These are phyloP conservation scores for Aurelia sp. DNA, from an alignment of 30 jellyfish, hydroid and myxozoan species.

Conservation along the genomic window DNA sequence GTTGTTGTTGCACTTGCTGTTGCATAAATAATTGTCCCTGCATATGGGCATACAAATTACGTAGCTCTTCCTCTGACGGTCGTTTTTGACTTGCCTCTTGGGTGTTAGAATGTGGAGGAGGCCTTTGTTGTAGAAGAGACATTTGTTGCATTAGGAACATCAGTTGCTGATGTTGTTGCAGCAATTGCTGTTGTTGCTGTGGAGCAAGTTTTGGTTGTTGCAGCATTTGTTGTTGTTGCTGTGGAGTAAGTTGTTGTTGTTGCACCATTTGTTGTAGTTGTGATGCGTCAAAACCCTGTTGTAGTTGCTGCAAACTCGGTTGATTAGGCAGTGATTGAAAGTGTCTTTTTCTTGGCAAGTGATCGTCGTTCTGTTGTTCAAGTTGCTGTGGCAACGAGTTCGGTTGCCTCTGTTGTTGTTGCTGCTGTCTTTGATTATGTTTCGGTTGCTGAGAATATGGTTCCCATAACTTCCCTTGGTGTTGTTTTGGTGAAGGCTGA, in stretches of 20 bases:
- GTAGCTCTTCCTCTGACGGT: background rate
- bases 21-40: slow-evolving; percentile 14
- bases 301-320: slow-evolving; percentile 2
- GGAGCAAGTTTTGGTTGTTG: slow-evolving; percentile 1
- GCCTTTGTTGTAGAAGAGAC: slow-evolving; percentile 23
- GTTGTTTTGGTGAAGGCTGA: no score
- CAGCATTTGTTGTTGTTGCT: slow-evolving; percentile 7
- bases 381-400: background rate
- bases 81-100: slow-evolving; percentile 20
- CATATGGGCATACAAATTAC: background rate
- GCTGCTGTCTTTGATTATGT: background rate
- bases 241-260: slow-evolving; percentile 10
- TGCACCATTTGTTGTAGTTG: background rate
- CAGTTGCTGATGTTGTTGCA: slow-evolving; percentile 6
- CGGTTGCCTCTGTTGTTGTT: background rate
- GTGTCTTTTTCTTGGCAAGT: background rate
- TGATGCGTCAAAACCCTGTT: background rate
- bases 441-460: background rate
- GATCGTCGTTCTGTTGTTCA: background rate
- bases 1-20: slow-evolving; percentile 27
- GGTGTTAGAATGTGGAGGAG: background rate
- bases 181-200: slow-evolving; percentile 7
- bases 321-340: background rate
- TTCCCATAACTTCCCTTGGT: no score
- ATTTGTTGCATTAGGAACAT: background rate